Percentiles rank a stretch among this genome's conserved stretches.
Conservation (phyloP, 2,797 vertebrate species). For the Microctenopoma stevenorrisi region DNA sequence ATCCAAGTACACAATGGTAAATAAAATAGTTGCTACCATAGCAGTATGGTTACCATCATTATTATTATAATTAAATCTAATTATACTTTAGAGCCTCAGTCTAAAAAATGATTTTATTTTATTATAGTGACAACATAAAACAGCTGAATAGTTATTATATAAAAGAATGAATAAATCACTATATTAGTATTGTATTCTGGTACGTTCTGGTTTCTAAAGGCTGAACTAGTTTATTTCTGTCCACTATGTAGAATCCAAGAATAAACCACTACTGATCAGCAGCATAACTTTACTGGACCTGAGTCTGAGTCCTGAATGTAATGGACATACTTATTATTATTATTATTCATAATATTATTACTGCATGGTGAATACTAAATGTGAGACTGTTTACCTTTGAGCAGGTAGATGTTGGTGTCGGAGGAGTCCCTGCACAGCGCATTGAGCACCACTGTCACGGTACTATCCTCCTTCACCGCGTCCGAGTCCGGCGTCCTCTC, state of each 20-base stretch:
- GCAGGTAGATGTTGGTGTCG: slow-evolving; percentile 76
- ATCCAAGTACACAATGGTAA: neutral
- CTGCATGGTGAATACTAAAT: neutral
- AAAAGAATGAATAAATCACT: neutral
- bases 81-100: neutral
- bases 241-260: neutral
- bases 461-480: slow-evolving; percentile 83
- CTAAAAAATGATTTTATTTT: neutral
- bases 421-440: slow-evolving; percentile 78
- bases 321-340: no score
- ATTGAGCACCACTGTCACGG: slow-evolving; percentile 78
- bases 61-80: neutral
- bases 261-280: neutral
- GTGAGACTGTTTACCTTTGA: slow-evolving; percentile 79
- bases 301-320: neutral
- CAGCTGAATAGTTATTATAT: neutral
- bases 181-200: neutral
- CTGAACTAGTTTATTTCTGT: neutral
- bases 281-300: neutral
- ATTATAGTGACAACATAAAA: neutral
- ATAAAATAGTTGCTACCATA: neutral
- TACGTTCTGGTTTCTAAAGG: neutral
- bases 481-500: slow-evolving; percentile 82
- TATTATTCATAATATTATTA: neutral
- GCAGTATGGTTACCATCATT: neutral